These are phyloP conservation scores for Amaurobius ferox DNA, from an alignment of 2,888 invertebrate species.

Conservation along the genomic window DNA sequence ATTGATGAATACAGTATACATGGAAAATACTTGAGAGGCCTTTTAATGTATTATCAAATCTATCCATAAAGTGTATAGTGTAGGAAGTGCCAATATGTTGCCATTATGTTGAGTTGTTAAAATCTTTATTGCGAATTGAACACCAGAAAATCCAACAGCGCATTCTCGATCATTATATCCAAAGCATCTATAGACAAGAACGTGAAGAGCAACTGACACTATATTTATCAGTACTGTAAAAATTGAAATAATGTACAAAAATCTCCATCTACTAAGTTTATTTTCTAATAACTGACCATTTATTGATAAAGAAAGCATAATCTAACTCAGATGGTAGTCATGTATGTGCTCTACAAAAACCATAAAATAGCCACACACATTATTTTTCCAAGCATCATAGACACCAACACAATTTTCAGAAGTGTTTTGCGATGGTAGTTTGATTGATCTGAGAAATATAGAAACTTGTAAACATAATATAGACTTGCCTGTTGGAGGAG, in stretches of 20 bases:
- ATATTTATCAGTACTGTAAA: conserved; percentile 80
- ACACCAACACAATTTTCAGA: conserved; percentile 81
- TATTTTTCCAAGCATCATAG: conserved; percentile 78
- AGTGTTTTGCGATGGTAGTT: conserved; percentile 79
- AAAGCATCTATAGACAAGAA: conserved; percentile 77
- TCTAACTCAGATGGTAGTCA: conserved; percentile 83
- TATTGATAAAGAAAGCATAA: conserved; percentile 82
- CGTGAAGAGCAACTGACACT: conserved; percentile 80
- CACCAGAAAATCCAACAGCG: conserved; percentile 84
- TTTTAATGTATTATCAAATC: conserved; percentile 82
- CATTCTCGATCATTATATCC: conserved; percentile 80
- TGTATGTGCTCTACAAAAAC: conserved; percentile 82
- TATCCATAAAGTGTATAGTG: conserved; percentile 79
- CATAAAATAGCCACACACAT: conserved; percentile 80
- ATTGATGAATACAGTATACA: conserved; percentile 82
- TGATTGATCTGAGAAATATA: conserved; percentile 79
- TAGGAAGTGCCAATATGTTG: conserved; percentile 51
- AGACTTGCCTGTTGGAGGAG: conserved; percentile 80
- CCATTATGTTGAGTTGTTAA: conserved; percentile 75
- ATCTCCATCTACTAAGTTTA: conserved; percentile 80
- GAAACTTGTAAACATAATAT: conserved; percentile 79
- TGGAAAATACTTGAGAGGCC: conserved; percentile 82
- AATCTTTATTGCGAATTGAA: conserved; percentile 83
- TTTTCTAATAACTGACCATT: conserved; percentile 81
- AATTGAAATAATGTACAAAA: conserved; percentile 80